Percentiles rank a stretch among this genome's conserved stretches.
Evolutionary conservation across 1,140 invertebrate species (phyloP).

Genomic region (Chrysomallon squamiferum): DNA sequence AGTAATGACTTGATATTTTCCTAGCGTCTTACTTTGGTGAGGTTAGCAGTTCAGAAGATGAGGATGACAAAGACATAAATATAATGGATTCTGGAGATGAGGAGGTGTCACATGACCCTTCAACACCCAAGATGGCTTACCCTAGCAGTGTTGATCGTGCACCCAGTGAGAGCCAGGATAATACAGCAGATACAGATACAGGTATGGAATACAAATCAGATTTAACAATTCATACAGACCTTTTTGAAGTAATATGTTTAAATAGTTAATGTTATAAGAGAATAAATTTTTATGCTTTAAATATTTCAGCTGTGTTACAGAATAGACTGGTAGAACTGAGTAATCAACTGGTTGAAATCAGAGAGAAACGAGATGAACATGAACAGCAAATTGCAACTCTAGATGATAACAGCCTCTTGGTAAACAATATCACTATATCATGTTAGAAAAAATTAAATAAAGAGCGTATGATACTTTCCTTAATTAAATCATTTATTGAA

Average conservation of each 20-base stretch:
- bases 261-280: background rate
- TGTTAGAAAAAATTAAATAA: background rate
- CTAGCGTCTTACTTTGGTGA: constrained; percentile 50
- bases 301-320: constrained; percentile 33
- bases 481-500: too few species aligned
- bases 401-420: constrained; percentile 30
- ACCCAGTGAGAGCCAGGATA: constrained; percentile 21
- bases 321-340: constrained; percentile 37
- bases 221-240: background rate
- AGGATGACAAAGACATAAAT: constrained; percentile 57
- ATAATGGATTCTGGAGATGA: constrained; percentile 58
- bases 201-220: constrained; percentile 14
- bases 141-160: constrained; percentile 21
- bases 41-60: constrained; percentile 55
- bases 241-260: background rate
- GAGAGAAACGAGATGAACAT: constrained; percentile 29
- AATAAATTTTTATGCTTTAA: too few species aligned
- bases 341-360: constrained; percentile 44
- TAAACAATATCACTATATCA: background rate
- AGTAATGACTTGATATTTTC: too few species aligned
- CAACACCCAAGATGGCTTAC: constrained; percentile 15
- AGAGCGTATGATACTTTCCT: too few species aligned
- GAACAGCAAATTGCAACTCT: constrained; percentile 36
- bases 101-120: constrained; percentile 38
- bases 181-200: constrained; percentile 20